Base-by-base conservation (phyloP, 35 echinoderm and acorn worm genomes). In the Heliocidaris erythrogramma region DNA sequence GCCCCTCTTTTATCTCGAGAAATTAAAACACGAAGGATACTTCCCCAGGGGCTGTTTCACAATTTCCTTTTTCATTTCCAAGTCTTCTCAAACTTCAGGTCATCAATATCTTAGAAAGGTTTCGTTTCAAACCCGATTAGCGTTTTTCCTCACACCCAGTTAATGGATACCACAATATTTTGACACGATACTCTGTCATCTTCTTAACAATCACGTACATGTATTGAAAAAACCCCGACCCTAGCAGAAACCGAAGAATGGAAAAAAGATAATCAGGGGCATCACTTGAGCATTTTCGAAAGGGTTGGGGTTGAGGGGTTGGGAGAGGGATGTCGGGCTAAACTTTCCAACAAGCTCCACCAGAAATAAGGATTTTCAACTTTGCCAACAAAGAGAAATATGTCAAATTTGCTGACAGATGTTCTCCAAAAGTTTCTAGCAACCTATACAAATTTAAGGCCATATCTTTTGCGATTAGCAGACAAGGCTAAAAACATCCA, bases 111-210 rank as follows among this genome's bases (percentile, higher is more conserved):
- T 24, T 78, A 27, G 65, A 78, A 78, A 78, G 65, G 65, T 78
- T 78, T 78, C 8, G 27, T 78, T 78, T 78, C 65, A 78, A n/a
- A 5, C 17, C 65, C n/a, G 4, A 18, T 78, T 78, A 7, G 8
- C 5, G 4, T 27, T 27, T 78, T n/a, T 5, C 65, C 5, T 12
- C 21, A 78, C 65, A 18, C 65, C 52, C 10, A 14, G 52, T 56
- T 56, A 56, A 56, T 56, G 52, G 65, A 78, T 78, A 78, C 65
- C 65, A 78, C 65, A 78, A 78, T 78, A 78, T 78, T 78, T 78
- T 78, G 21, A 78, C 65, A 21, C 21, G 65, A n/a, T 24, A 5
- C 18, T 78, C 21, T n/a, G 65, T 78, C 65, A 78, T 78, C 7
- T 13, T n/a, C 65, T 21, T 78, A 27, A 27, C 65, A 78, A 78